Percentiles rank a stretch among this genome's conserved stretches.
Evolutionary conservation across 2,113 vertebrate species (phyloP).

Genomic region (Xenopus tropicalis): DNA sequence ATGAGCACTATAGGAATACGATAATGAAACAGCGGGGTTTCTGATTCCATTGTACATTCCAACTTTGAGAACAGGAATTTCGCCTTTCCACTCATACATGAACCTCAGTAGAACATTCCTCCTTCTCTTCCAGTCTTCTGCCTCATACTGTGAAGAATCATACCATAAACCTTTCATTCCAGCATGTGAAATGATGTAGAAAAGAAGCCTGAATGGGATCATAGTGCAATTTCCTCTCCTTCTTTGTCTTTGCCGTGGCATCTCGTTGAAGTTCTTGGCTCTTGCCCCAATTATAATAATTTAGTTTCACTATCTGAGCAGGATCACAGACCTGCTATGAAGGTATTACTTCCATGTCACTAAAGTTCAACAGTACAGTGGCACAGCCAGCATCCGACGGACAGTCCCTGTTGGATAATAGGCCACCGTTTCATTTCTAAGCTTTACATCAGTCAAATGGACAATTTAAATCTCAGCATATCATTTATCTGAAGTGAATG

Average conservation of each 20-base stretch:
- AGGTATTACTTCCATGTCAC: constrained; percentile 55
- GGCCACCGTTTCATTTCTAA: constrained; percentile 22
- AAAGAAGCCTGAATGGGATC: constrained; percentile 43
- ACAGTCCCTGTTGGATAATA: constrained; percentile 34
- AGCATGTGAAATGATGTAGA: constrained; percentile 47
- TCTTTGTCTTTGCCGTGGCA: constrained; percentile 52
- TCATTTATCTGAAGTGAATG: not conserved
- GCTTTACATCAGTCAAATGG: constrained; percentile 25
- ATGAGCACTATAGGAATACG: too few species aligned
- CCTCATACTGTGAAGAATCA: constrained; percentile 34
- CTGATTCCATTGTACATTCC: too few species aligned
- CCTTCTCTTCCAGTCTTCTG: not conserved
- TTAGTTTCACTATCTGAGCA: constrained; percentile 47
- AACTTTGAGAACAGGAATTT: too few species aligned
- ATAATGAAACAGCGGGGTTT: too few species aligned
- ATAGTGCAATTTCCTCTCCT: constrained; percentile 45
- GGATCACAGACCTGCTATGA: constrained; percentile 48
- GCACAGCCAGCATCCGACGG: constrained; percentile 24
- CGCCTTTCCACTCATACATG: too few species aligned
- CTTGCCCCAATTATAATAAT: constrained; percentile 56
- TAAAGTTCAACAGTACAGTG: not conserved
- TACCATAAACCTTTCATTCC: constrained; percentile 21
- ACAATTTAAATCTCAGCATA: constrained; percentile 21
- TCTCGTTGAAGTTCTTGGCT: constrained; percentile 42
- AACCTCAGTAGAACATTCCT: not conserved